These are phyloP conservation scores for Ophion obscuratus DNA, from an alignment of 2,888 invertebrate species.

Conservation along the genomic window DNA sequence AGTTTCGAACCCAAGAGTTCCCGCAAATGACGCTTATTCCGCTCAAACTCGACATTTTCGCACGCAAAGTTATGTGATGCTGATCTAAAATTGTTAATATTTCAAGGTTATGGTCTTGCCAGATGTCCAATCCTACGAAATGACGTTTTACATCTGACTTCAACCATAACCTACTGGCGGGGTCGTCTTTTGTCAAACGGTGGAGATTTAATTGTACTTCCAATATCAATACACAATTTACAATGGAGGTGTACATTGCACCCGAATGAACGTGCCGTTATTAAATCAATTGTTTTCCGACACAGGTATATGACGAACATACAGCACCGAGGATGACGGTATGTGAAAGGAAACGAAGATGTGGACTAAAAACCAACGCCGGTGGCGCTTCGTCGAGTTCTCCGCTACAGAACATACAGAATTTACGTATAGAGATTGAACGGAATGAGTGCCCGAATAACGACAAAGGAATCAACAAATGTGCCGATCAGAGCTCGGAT, in stretches of 20 bases:
- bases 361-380: conserved; percentile 26
- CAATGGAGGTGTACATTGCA: background rate
- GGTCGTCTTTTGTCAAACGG: no score
- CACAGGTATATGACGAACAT: conserved; percentile 20
- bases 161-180: no score
- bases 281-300: conserved; percentile 22
- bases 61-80: no score
- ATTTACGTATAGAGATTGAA: conserved; percentile 15
- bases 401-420: background rate
- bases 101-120: no score
- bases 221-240: background rate
- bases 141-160: no score
- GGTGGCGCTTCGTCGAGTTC: conserved; percentile 10
- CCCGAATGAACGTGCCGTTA: background rate
- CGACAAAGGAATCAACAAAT: conserved; percentile 5
- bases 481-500: conserved; percentile 7
- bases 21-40: no score
- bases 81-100: no score
- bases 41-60: no score
- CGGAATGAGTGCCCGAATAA: conserved; percentile 12
- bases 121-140: no score
- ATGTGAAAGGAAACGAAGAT: conserved; percentile 16
- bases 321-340: conserved; percentile 15
- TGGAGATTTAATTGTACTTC: no score
- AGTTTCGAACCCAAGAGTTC: no score